Evolutionary conservation across 2,888 invertebrate species (phyloP), one percentile per base, ranked within the genome.

Genomic region (Oxytorus armatus): DNA sequence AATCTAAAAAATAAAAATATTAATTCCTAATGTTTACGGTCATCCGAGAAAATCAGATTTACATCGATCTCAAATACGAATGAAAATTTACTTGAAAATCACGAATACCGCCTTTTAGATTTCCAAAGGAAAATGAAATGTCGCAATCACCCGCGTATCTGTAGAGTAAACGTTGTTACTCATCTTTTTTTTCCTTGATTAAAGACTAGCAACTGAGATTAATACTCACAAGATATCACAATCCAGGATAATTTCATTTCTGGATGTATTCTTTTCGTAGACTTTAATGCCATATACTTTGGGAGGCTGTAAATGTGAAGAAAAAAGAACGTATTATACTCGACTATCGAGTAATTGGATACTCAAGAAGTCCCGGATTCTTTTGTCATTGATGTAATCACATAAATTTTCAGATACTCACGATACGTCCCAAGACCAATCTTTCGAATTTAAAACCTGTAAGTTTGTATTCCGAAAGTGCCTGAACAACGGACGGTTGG

Each of bases 81-180:
- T n/a, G 5, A 36, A 33, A 47, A 68, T 21, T 88, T 88, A 95
- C 95, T 93, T 96, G 96, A 84, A 97, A 95, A 90, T 97, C 97
- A 90, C 96, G 96, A 84, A 97, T 96, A 74, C 97, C 97, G 44
- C 96, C 97, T 89, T 95, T 95, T 86, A 96, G 94, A 81, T 97
- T 97, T 87, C 96, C 96, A 79, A 98, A 93, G 47, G 95, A 95
- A 90, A 99, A 98, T 69, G 97, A 96, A 85, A 99, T 97, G 92
- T 99, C 97, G 90, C 98, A 98, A 92, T 99, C 99, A 51, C 99
- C 98, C 82, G 98, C 98, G 92, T 99, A 99, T 89, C 97, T 97
- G 92, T 70, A 93, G 93, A 82, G 23, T 23, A 65, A 66, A 79
- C 29, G 53, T 59, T 23, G 39, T 76, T 65, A 36, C 23, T 44